Base-by-base conservation (phyloP, 2,888 invertebrate species). In the Portevinia maculata region DNA sequence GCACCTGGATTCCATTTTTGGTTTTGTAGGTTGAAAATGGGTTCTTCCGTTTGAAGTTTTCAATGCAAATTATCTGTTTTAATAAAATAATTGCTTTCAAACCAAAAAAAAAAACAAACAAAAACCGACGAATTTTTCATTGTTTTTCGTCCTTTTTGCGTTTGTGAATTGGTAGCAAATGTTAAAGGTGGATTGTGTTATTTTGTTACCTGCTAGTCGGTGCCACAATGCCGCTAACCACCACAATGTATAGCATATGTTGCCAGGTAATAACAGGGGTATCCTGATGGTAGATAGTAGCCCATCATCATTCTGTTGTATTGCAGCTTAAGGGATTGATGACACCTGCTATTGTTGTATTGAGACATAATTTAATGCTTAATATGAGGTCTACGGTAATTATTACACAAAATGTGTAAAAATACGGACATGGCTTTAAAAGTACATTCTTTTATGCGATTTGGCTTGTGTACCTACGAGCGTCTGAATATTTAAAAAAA, bases 21-120 rank as follows among this genome's bases (percentile, higher is more conserved):
- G 32, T 48, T 21, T 62, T 24, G 37, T 24, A 50, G 50, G 21
- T 46, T 46, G 19, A 44, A 8, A 19, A 19, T 19, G 19, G 19
- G 19, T 59, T 50, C 53, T 59, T 50, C 52, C 62, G 19, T 52
- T 62, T 57, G 41, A 15, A 15, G n/a, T 59, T 60, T 62, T 50
- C 60, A 79, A 79, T 79, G 79, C 79, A 79, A 79, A 73, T 79
- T 73, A 67, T 41, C 24, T 46, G 39, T 73, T 67, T 55, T 79
- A 73, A 73, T 79, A 79, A 67, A 73, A 79, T 79, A 79, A 79
- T 79, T 73, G 79, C 30, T 53, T 60, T n/a, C 53, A 15, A 32
- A 53, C 55, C 60, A 46, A 34, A 41, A 17, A n/a, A n/a, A n/a
- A n/a, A n/a, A n/a, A n/a, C n/a, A n/a, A n/a, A n/a, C n/a, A n/a